Percentiles rank a stretch among this genome's conserved stretches.
Conservation (phyloP, 2,113 vertebrate genomes). For the Alligator mississippiensis region DNA sequence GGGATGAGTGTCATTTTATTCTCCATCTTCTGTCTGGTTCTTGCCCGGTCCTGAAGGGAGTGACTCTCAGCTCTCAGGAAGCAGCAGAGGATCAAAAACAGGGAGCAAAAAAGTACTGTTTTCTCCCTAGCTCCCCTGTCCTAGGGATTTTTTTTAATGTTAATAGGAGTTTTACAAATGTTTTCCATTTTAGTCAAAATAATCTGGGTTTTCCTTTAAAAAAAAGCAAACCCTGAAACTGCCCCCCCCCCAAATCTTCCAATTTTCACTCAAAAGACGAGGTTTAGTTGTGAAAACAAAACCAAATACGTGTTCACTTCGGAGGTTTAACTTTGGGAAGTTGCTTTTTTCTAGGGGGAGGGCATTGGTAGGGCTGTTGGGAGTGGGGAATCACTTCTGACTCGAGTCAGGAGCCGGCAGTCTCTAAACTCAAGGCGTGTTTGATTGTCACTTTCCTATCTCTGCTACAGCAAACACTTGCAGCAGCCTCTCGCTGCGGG, state of each 20-base stretch:
- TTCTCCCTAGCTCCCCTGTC: too few species aligned
- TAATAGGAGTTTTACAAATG: not conserved
- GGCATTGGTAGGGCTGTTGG: too few species aligned
- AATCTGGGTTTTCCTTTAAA: not conserved
- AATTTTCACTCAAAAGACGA: not conserved
- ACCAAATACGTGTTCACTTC: not conserved
- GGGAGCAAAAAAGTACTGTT: too few species aligned
- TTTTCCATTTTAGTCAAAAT: not conserved
- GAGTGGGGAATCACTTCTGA: not conserved
- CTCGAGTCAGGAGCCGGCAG: not conserved
- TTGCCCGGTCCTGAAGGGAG: too few species aligned
- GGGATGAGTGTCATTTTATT: not conserved
- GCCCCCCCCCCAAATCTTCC: not conserved
- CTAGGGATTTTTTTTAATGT: not conserved
- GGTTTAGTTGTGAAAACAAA: not conserved
- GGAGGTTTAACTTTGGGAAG: too few species aligned
- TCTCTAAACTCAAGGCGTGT: not conserved
- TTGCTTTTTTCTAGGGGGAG: not conserved
- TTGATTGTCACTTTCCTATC: not conserved
- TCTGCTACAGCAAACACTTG: too few species aligned
- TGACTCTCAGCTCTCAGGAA: too few species aligned
- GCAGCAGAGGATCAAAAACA: too few species aligned
- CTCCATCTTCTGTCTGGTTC: too few species aligned
- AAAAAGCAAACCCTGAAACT: not conserved
- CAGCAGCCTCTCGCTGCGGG: too few species aligned